Conservation (phyloP, 30 jellyfish, hydroid and myxozoan genomes). For the Chrysaora quinquecirrha region DNA sequence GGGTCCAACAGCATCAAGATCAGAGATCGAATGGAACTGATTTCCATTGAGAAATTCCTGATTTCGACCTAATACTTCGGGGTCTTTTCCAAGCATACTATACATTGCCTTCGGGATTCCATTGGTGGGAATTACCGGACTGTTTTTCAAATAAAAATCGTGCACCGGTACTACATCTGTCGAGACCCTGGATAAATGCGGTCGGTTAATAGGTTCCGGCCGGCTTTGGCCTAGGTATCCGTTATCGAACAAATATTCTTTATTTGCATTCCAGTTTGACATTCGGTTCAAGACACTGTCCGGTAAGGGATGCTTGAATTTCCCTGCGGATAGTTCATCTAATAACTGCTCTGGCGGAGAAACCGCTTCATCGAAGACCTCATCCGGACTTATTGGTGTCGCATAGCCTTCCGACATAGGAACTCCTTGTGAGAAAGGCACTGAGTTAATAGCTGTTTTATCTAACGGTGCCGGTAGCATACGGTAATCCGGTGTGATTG, state of each 20-base stretch:
- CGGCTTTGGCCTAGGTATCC: constrained; percentile 12
- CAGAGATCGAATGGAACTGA: constrained; percentile 75
- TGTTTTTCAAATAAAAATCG: constrained; percentile 54
- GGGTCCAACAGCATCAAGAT: constrained; percentile 78
- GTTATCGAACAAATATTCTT: constrained; percentile 62
- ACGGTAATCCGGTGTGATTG: background rate
- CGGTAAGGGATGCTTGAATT: constrained; percentile 73
- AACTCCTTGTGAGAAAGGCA: constrained; percentile 12
- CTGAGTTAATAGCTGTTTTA: background rate
- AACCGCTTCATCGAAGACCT: constrained; percentile 65
- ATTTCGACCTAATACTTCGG: constrained; percentile 78
- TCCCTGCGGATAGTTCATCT: constrained; percentile 81
- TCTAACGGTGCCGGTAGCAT: background rate
- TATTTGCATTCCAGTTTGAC: constrained; percentile 85
- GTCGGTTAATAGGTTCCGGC: background rate
- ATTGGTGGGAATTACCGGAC: constrained; percentile 33
- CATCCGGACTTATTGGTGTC: constrained; percentile 73
- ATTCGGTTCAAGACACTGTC: constrained; percentile 62
- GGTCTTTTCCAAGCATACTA: constrained; percentile 55
- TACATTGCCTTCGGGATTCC: constrained; percentile 17
- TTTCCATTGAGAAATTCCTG: constrained; percentile 53
- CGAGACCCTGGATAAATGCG: constrained; percentile 66
- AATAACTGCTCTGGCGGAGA: constrained; percentile 93
- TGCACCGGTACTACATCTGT: constrained; percentile 73
- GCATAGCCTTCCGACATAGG: constrained; percentile 38